Evolutionary conservation across 2,113 vertebrate genomes (phyloP), one percentile per base, ranked within the genome.

Genomic region (Corythaeola cristata): DNA sequence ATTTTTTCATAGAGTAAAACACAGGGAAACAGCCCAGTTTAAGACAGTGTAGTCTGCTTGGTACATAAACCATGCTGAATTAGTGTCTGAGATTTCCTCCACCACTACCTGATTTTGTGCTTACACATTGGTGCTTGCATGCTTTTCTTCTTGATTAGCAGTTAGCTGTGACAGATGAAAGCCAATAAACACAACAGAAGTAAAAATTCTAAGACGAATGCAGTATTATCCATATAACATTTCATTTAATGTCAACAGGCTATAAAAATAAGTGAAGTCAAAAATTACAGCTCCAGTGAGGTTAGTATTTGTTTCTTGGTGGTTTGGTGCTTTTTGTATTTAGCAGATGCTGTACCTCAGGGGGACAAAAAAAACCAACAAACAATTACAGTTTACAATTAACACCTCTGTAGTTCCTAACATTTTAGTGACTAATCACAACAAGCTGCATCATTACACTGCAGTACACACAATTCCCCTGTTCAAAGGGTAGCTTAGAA

Each of bases 191-290:
- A 21, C 24, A 60, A 37, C 12, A 52, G 35, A 55, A 71, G 67
- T 41, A 62, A 80, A 90, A 71, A 67, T 26, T 84, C 33, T 27
- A 32, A 72, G 37, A 37, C 9, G 67, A 88, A 88, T 88, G 22
- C 41, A 71, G 19, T 71, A 32, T 88, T 81, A 63, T 39, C 23
- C 23, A 49, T n/a, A 32, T 67, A 76, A 80, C 23, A 68, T 66
- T 76, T 60, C 10, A 47, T 72, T 87, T 84, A 50, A 66, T 68
- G 59, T 41, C 68, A 92, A 71, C 44, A 80, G 44, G 35, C 53
- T 90, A 49, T 81, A 92, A 92, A 94, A 85, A 45, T 60, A 72
- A 88, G 26, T 32, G 12, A 94, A 94, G 41, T 53, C 30, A 90
- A 73, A 84, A 90, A 66, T 72, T 90, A 71, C 53, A 72, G 63